Conservation (phyloP, 2,113 vertebrate genomes). For the Sapajus apella region DNA sequence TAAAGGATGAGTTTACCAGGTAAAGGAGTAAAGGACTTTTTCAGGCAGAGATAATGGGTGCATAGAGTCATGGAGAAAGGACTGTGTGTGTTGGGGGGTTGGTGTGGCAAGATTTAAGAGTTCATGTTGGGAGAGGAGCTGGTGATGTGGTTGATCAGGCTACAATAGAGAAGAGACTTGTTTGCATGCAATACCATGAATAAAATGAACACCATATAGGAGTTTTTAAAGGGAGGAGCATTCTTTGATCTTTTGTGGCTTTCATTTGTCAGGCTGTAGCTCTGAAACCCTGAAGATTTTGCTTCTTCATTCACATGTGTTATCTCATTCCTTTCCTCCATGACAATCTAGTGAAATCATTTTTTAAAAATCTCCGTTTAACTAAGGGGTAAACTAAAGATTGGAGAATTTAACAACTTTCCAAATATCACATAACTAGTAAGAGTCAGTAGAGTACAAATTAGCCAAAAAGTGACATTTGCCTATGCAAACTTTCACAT, state of each 20-base stretch:
- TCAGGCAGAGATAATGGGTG: not conserved
- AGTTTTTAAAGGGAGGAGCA: not conserved
- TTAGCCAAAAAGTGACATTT: not conserved
- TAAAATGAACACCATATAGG: not conserved
- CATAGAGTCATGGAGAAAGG: not conserved
- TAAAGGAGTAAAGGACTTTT: not conserved
- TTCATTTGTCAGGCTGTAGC: not conserved
- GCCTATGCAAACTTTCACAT: fast-evolving
- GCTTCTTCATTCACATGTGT: not conserved
- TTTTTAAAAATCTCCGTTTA: not conserved
- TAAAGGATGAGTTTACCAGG: not conserved
- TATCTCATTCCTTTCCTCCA: not conserved
- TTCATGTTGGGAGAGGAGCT: not conserved
- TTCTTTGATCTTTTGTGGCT: not conserved
- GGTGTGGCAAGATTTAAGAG: not conserved
- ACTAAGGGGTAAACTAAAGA: not conserved
- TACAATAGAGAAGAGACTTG: not conserved
- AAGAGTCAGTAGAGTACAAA: not conserved
- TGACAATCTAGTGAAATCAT: not conserved
- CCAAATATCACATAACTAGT: not conserved
- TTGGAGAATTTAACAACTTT: not conserved
- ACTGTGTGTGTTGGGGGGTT: not conserved
- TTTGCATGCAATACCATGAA: not conserved
- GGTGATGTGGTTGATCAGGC: not conserved
- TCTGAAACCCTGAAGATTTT: not conserved